Evolutionary conservation across 2,113 vertebrate species (phyloP).

Genomic region (Chroicocephalus ridibundus): DNA sequence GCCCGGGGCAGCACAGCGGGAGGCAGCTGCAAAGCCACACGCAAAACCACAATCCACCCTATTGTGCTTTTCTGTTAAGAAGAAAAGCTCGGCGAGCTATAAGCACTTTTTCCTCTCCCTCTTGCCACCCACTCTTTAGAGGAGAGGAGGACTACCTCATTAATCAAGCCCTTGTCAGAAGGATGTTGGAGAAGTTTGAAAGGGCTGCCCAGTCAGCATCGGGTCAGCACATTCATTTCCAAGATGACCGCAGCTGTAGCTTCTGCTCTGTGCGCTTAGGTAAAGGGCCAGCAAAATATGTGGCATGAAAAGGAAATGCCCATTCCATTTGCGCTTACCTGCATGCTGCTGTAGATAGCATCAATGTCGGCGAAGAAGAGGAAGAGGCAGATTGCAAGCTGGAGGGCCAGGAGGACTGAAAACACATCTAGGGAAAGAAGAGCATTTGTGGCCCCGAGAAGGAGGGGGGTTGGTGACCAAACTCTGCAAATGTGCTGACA

Average conservation of each 20-base stretch:
- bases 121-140: background rate
- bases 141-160: background rate
- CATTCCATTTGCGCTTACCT: conserved; percentile 27
- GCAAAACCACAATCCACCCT: background rate
- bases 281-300: background rate
- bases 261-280: background rate
- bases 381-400: conserved; percentile 64
- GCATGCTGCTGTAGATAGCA: conserved; percentile 50
- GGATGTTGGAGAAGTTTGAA: background rate
- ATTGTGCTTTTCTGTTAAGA: background rate
- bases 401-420: conserved; percentile 63
- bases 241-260: background rate
- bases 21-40: background rate
- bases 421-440: conserved; percentile 66
- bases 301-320: background rate
- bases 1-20: background rate
- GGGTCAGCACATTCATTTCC: background rate
- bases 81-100: background rate
- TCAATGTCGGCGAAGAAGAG: conserved; percentile 60
- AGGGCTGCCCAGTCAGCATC: background rate
- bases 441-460: background rate
- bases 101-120: background rate
- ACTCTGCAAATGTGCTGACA: background rate
- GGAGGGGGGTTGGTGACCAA: background rate
- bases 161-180: background rate